Percentiles rank a stretch among this genome's conserved stretches.
phyloP scores from a whole-genome alignment of 2,888 invertebrate genomes.

The Drosophila austrosaltans region DNA sequence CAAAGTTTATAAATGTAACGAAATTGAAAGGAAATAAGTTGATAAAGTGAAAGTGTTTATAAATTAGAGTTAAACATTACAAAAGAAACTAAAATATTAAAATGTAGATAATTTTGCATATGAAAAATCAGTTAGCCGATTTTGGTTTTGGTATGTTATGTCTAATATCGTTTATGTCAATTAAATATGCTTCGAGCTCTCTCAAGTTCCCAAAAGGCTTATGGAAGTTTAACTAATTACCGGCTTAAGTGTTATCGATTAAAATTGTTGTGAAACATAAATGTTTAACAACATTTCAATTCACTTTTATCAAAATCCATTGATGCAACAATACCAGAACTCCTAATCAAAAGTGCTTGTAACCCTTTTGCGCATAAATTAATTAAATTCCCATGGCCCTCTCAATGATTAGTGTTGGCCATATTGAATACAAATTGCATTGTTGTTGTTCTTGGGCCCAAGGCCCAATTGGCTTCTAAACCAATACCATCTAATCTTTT shows the following conservation, averaged over 20 bases:
- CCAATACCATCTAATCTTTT: constrained; percentile 18
- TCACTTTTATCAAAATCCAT: constrained; percentile 5
- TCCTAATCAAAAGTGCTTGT: neutral
- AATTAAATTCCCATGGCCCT: constrained; percentile 39
- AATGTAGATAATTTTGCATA: too few species aligned
- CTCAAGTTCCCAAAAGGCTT: neutral
- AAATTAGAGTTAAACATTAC: neutral
- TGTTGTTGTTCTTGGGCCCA: constrained; percentile 37
- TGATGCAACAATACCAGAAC: neutral
- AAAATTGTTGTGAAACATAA: neutral
- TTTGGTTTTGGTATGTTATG: too few species aligned
- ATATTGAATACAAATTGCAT: constrained; percentile 66
- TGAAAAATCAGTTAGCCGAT: too few species aligned
- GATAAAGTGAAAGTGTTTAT: neutral
- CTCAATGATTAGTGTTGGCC: constrained; percentile 43
- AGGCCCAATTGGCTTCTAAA: constrained; percentile 48
- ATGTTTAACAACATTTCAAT: neutral
- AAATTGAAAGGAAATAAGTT: constrained; percentile 1
- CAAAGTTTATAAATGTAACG: constrained; percentile 4
- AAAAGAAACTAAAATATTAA: too few species aligned
- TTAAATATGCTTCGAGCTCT: neutral
- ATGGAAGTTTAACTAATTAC: neutral
- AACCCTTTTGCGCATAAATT: constrained; percentile 39
- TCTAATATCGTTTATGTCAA: too few species aligned
- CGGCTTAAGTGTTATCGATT: constrained; percentile 4